These are phyloP conservation scores for Pyrochroa serraticornis DNA, from an alignment of 2,888 invertebrate species.

Conservation along the genomic window DNA sequence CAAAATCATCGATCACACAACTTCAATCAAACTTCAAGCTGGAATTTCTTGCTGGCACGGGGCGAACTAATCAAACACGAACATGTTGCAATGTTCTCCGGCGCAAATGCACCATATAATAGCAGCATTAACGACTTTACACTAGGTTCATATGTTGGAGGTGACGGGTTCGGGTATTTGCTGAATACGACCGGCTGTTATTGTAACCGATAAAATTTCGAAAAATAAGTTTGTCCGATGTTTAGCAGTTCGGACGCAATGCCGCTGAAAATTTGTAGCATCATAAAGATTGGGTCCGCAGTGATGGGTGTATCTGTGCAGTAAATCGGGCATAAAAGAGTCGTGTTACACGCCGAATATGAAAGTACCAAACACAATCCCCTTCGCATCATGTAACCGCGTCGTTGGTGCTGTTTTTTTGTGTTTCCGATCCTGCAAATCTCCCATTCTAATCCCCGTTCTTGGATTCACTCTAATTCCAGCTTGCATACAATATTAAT, in stretches of 20 bases:
- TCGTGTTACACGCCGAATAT: constrained; percentile 16
- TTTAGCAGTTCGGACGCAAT: constrained; percentile 12
- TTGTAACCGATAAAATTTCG: constrained; percentile 3
- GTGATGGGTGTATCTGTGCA: constrained; percentile 21
- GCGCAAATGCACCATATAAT: too few relatives aligned
- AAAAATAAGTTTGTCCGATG: constrained; percentile 3
- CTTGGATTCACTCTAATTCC: constrained; percentile 4
- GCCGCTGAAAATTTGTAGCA: constrained; percentile 24
- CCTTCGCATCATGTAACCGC: not conserved
- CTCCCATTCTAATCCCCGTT: not conserved
- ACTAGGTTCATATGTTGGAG: too few relatives aligned
- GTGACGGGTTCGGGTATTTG: too few relatives aligned
- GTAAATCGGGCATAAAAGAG: constrained; percentile 26
- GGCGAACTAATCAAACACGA: too few relatives aligned
- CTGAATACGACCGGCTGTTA: not conserved
- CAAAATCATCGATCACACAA: too few relatives aligned
- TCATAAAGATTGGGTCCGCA: constrained; percentile 24
- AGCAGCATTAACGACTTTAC: too few relatives aligned
- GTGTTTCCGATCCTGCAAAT: constrained; percentile 1
- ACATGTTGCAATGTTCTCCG: too few relatives aligned
- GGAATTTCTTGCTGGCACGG: too few relatives aligned
- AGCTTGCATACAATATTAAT: constrained; percentile 14
- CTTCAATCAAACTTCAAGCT: too few relatives aligned
- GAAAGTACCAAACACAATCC: constrained; percentile 9
- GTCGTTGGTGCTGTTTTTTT: constrained; percentile 2